Evolutionary conservation across 2,888 invertebrate species (phyloP).

Genomic region (Sinelater perroti): DNA sequence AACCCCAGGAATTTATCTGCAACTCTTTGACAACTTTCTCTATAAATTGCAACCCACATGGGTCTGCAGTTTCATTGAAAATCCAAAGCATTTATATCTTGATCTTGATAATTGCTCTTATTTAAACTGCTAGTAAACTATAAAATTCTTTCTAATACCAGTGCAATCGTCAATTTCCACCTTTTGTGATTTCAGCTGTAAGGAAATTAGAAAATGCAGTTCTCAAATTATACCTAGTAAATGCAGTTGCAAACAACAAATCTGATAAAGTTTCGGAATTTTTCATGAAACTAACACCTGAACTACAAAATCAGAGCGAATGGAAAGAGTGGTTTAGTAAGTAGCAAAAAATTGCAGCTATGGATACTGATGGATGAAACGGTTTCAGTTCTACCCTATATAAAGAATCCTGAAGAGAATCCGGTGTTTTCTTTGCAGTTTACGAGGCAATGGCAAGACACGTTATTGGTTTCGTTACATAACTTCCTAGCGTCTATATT

Average conservation of each 20-base stretch:
- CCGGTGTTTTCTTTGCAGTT: constrained; percentile 88
- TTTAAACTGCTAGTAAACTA: no score
- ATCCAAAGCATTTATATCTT: no score
- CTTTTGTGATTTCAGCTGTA: constrained; percentile 73
- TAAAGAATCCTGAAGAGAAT: constrained; percentile 91
- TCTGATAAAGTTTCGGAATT: constrained; percentile 90
- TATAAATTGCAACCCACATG: no score
- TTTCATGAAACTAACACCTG: constrained; percentile 84
- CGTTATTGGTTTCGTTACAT: constrained; percentile 86
- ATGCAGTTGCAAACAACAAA: constrained; percentile 82
- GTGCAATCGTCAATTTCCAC: no score
- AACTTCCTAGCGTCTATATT: constrained; percentile 92
- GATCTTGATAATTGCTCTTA: background rate
- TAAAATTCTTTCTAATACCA: no score
- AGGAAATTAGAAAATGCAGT: constrained; percentile 86
- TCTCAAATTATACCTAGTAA: constrained; percentile 89
- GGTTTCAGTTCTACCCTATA: constrained; percentile 85
- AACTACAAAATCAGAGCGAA: constrained; percentile 87
- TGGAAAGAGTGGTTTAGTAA: constrained; percentile 99
- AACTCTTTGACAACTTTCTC: no score
- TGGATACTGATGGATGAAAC: constrained; percentile 16
- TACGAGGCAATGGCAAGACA: constrained; percentile 95
- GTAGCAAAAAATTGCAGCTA: no score
- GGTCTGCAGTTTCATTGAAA: no score
- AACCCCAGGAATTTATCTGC: no score